Conservation (phyloP, 2,113 vertebrate genomes). For the Zapus hudsonius region DNA sequence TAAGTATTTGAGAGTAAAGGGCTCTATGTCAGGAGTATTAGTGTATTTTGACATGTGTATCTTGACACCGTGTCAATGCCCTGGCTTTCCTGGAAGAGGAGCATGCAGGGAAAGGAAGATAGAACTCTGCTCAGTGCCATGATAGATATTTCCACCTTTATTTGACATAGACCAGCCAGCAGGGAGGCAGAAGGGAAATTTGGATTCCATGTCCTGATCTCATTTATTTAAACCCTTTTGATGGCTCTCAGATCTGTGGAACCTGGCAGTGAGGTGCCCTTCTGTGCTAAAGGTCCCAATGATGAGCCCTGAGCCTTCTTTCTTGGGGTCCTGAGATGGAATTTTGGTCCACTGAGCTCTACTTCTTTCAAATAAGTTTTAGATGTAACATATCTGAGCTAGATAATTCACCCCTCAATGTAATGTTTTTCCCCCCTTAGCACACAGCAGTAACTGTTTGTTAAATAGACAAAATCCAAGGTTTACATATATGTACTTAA, state of each 20-base stretch:
- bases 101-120: not conserved
- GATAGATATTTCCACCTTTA: too few relatives aligned
- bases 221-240: not conserved
- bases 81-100: not conserved
- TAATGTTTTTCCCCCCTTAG: not conserved
- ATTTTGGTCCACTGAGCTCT: not conserved
- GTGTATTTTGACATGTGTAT: accelerated
- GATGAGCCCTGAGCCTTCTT: not conserved
- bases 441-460: not conserved
- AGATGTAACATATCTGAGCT: not conserved
- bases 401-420: not conserved
- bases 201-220: not conserved
- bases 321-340: not conserved
- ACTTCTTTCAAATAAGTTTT: not conserved
- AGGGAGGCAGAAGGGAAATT: not conserved
- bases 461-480: not conserved
- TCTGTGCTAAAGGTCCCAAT: not conserved
- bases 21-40: not conserved
- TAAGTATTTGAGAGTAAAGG: not conserved
- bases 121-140: not conserved
- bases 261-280: not conserved
- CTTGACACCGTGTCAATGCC: too few relatives aligned
- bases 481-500: not conserved
- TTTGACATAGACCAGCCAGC: not conserved
- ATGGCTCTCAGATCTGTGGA: not conserved